Evolutionary conservation across 2,113 vertebrate genomes (phyloP), one percentile per base, ranked within the genome.

Genomic region (Hassar affinis): DNA sequence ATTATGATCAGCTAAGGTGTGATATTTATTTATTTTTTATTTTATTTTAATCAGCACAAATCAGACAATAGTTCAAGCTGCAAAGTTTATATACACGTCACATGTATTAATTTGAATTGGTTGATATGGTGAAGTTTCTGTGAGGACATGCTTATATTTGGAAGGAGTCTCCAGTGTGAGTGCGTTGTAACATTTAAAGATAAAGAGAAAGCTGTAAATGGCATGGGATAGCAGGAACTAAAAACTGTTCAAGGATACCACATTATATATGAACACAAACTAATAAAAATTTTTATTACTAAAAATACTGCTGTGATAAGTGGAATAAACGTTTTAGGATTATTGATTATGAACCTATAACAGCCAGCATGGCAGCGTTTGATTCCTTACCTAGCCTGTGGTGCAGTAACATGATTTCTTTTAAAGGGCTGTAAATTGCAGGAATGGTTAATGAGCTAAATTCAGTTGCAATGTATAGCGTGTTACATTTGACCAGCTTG

Each of bases 401-500:
- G 15, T 52, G 25, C 49, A 64, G 66, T 17, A 54, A 54, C 20
- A 51, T 15, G 20, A 27, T 2, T 12, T 30, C 14, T 57, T 2
- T 25, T 57, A 3, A 42, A 18, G 12, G 22, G 35, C 42, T 49
- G 25, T 57, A 56, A 52, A 22, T 80, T 54, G 64, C 22, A 35
- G 10, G 22, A 52, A 69, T 81, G 47, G n/a, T 15, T 45, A 68
- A 17, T 57, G 2, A 45, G 18, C 17, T 51, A 20, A 80, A 33
- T 66, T 64, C 6, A 52, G 2, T 22, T 30, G 42, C 11, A 27
- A 27, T 59, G 80, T 74, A 18, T 38, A 56, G 22, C 18, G 8
- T n/a, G 27, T 80, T 74, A 22, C 66, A 79, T 83, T 71, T 75
- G 72, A 87, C 82, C 4, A 76, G n/a, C 6, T 38, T 75, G 15